Conservation (phyloP, 2,113 vertebrate genomes). For the Bambusicola thoracicus region DNA sequence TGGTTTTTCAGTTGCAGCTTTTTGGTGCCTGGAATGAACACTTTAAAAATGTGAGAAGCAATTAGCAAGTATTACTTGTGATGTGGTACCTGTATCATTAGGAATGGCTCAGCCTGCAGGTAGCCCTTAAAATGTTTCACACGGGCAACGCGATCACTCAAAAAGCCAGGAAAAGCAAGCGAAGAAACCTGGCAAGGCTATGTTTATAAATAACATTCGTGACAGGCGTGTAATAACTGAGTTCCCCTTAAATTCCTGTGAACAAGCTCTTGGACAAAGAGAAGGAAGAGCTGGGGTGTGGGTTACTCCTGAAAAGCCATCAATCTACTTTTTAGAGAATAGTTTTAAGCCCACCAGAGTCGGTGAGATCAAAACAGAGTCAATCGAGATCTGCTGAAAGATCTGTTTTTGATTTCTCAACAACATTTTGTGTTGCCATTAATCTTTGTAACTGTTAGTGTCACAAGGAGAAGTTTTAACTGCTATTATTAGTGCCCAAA, state of each 20-base stretch:
- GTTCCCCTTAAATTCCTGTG: neutral
- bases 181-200: neutral
- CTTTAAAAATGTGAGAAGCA: neutral
- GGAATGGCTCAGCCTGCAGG: neutral
- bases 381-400: neutral
- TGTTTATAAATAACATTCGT: conserved; percentile 3
- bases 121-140: neutral
- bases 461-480: conserved; percentile 29
- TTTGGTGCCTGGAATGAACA: neutral
- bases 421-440: neutral
- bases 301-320: neutral
- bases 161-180: neutral
- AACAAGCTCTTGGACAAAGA: neutral
- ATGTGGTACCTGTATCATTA: neutral
- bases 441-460: conserved; percentile 26
- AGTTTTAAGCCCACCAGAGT: neutral
- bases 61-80: neutral
- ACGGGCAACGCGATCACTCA: rapidly evolving
- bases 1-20: neutral
- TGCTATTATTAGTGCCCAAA: conserved; percentile 54
- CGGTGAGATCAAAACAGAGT: neutral
- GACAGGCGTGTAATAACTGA: neutral
- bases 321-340: neutral
- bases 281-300: neutral
- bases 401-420: neutral